A percentile compares a stretch with the other conserved stretches of the same genome.
These are phyloP conservation scores for Loripinus fragilis DNA, from an alignment of 2,888 invertebrate species.

Conservation along the genomic window DNA sequence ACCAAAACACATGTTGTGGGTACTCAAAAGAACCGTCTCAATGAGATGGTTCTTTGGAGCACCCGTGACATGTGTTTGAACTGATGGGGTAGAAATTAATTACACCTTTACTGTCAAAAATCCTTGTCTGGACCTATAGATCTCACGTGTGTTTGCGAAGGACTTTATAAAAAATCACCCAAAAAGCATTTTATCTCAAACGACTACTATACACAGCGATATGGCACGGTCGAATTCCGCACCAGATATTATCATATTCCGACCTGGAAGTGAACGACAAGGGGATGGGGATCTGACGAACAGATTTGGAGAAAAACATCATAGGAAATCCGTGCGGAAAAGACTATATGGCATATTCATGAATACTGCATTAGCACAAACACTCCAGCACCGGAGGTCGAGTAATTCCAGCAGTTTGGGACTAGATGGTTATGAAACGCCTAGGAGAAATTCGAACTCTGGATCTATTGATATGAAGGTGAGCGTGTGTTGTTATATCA, in stretches of 20 bases:
- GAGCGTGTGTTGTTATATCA: too few relatives aligned
- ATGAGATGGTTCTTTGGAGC: too few relatives aligned
- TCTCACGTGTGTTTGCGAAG: not conserved
- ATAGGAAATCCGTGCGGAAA: not conserved
- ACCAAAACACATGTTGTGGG: too few relatives aligned
- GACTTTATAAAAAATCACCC: not conserved
- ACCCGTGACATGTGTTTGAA: too few relatives aligned
- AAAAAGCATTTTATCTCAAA: not conserved
- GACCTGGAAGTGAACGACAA: not conserved
- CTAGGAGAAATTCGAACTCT: not conserved
- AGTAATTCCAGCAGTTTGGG: not conserved
- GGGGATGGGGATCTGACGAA: not conserved
- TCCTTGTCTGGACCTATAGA: too few relatives aligned
- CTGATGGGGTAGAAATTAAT: too few relatives aligned
- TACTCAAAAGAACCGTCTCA: too few relatives aligned
- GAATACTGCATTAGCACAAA: not conserved
- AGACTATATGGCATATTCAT: not conserved
- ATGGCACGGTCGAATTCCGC: conserved; percentile 21
- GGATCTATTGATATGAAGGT: not conserved
- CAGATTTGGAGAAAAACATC: not conserved
- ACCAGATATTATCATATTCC: not conserved
- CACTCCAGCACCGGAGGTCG: not conserved
- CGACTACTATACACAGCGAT: not conserved
- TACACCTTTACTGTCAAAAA: too few relatives aligned
- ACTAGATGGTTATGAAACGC: not conserved